phyloP scores from a whole-genome alignment of 1,140 invertebrate species.

The Philopotamus ludificatus region DNA sequence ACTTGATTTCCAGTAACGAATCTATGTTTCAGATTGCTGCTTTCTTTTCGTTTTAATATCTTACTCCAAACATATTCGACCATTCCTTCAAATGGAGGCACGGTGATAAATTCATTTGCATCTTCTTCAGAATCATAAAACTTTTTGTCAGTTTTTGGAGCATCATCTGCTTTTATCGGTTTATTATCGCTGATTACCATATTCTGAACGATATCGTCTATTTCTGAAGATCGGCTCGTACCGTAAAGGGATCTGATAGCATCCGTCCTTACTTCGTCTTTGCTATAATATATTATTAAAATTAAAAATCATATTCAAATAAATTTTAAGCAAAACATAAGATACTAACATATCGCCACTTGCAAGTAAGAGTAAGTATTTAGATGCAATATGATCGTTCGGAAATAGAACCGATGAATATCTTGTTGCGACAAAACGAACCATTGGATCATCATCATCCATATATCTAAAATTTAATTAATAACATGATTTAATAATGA shows the following conservation, averaged over 20 bases:
- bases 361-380: conserved; percentile 81
- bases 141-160: conserved; percentile 44
- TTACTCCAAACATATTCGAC: conserved; percentile 65
- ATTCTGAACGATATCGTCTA: conserved; percentile 54
- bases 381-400: conserved; percentile 73
- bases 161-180: conserved; percentile 27
- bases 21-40: conserved; percentile 57
- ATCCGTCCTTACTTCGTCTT: conserved; percentile 75
- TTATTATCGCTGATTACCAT: conserved; percentile 34
- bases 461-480: conserved; percentile 59
- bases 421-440: conserved; percentile 77
- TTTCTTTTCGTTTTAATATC: conserved; percentile 60
- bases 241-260: conserved; percentile 71
- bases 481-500: conserved; percentile 24
- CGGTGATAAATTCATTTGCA: conserved; percentile 39
- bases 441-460: conserved; percentile 67
- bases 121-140: conserved; percentile 27
- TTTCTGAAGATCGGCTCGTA: conserved; percentile 55
- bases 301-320: neutral
- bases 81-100: conserved; percentile 64
- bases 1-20: conserved; percentile 64
- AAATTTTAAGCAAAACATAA: neutral
- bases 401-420: conserved; percentile 82
- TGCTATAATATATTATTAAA: conserved; percentile 54
- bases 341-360: conserved; percentile 73